These are phyloP conservation scores for Hermetia illucens DNA, from an alignment of 1,140 invertebrate genomes.

Conservation along the genomic window DNA sequence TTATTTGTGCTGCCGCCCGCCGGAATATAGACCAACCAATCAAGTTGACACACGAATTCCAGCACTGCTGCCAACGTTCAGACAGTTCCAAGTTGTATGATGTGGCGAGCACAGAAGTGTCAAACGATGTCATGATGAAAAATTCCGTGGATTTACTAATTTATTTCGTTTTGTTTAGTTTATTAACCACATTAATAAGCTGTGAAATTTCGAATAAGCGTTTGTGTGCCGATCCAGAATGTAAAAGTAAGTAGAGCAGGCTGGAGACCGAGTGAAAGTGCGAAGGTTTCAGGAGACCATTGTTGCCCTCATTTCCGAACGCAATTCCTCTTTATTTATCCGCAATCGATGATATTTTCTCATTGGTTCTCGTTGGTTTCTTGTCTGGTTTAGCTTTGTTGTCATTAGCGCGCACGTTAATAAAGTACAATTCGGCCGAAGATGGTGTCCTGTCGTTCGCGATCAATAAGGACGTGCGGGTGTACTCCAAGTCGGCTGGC, in stretches of 20 bases:
- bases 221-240: constrained; percentile 43
- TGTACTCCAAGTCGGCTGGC: constrained; percentile 59
- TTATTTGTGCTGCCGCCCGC: constrained; percentile 7
- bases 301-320: constrained; percentile 13
- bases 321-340: constrained; percentile 4
- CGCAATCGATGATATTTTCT: background rate
- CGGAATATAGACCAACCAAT: constrained; percentile 9
- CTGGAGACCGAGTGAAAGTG: too few relatives aligned
- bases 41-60: too few relatives aligned
- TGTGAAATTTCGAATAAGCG: constrained; percentile 40
- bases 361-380: constrained; percentile 8
- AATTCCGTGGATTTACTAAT: constrained; percentile 9
- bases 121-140: constrained; percentile 10
- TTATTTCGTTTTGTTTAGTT: constrained; percentile 15
- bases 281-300: too few relatives aligned
- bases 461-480: constrained; percentile 40
- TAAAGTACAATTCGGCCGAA: constrained; percentile 41
- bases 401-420: constrained; percentile 43
- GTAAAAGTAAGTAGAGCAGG: constrained; percentile 39
- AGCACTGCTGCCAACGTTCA: constrained; percentile 6
- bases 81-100: constrained; percentile 19
- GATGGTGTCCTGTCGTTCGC: constrained; percentile 46
- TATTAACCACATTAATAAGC: constrained; percentile 16
- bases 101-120: constrained; percentile 14
- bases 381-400: constrained; percentile 43